Evolutionary conservation across 2,888 invertebrate species (phyloP).

Genomic region (Drosophila pegasa): DNA sequence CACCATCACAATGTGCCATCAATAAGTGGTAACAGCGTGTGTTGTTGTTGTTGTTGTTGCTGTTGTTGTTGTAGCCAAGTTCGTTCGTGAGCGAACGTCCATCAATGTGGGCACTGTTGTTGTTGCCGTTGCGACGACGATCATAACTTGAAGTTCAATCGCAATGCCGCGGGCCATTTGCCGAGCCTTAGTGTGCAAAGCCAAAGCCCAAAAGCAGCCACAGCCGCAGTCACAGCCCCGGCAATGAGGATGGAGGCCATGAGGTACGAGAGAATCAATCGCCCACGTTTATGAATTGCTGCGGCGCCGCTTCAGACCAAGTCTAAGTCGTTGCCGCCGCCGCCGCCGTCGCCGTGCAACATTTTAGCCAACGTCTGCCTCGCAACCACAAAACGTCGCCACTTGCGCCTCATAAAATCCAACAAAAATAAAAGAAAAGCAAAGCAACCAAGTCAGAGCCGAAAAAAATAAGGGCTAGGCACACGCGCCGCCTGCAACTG

Average conservation of each 20-base stretch:
- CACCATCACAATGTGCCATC: conserved; percentile 79
- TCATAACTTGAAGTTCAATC: conserved; percentile 84
- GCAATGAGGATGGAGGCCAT: conserved; percentile 69
- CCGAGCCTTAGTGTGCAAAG: conserved; percentile 83
- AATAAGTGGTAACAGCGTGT: conserved; percentile 80
- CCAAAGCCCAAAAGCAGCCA: conserved; percentile 75
- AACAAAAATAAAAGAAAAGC: conserved; percentile 16
- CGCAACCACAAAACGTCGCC: conserved; percentile 80
- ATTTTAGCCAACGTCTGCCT: conserved; percentile 78
- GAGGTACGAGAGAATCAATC: conserved; percentile 82
- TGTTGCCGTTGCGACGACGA: conserved; percentile 68
- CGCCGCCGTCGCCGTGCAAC: conserved; percentile 69
- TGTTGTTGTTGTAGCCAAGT: conserved; percentile 65
- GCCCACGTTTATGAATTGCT: conserved; percentile 84
- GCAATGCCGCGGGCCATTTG: conserved; percentile 84
- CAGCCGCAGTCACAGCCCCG: conserved; percentile 47
- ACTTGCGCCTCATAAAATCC: conserved; percentile 78
- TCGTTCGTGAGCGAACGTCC: conserved; percentile 83
- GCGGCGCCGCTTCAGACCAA: conserved; percentile 74
- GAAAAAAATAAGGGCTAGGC: conserved; percentile 80
- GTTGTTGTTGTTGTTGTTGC: conserved; percentile 59
- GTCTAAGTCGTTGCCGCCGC: conserved; percentile 37
- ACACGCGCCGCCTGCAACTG: conserved; percentile 72
- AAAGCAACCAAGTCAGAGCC: conserved; percentile 40
- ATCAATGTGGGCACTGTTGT: conserved; percentile 78